Conservation (phyloP, 2,888 invertebrate species). For the Eristalis pertinax region DNA sequence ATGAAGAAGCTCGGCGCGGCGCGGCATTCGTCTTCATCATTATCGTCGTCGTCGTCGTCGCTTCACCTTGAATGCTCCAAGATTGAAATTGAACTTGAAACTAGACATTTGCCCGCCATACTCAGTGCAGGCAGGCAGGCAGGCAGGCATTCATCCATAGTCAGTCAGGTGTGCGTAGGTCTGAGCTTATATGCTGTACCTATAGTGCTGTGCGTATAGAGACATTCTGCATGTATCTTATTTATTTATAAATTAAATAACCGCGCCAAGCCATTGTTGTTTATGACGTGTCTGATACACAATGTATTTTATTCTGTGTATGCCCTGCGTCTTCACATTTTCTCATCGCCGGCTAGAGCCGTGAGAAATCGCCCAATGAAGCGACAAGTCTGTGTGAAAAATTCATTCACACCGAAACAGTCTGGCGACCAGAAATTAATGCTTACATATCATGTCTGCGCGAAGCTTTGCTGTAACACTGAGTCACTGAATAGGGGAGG, state of each 20-base stretch:
- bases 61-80: conserved; percentile 63
- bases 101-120: conserved; percentile 57
- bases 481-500: conserved; percentile 26
- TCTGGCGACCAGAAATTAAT: conserved; percentile 6
- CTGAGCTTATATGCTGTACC: conserved; percentile 6
- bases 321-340: conserved; percentile 22
- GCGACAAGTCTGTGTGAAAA: conserved; percentile 48
- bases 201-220: conserved; percentile 11
- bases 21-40: conserved; percentile 21
- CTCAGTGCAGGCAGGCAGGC: conserved; percentile 19
- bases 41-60: conserved; percentile 27
- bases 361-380: conserved; percentile 59
- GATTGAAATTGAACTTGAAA: conserved; percentile 71
- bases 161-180: conserved; percentile 46
- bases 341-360: neutral
- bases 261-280: conserved; percentile 46
- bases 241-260: conserved; percentile 47
- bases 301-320: conserved; percentile 12
- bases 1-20: conserved; percentile 20
- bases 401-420: conserved; percentile 47
- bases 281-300: conserved; percentile 24
- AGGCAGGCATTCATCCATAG: neutral
- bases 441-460: neutral
- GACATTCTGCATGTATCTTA: conserved; percentile 19
- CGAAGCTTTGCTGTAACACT: conserved; percentile 6